A percentile compares a stretch with the other conserved stretches of the same genome.
phyloP scores from a whole-genome alignment of 2,797 vertebrate genomes.

The Coilia nasus region DNA sequence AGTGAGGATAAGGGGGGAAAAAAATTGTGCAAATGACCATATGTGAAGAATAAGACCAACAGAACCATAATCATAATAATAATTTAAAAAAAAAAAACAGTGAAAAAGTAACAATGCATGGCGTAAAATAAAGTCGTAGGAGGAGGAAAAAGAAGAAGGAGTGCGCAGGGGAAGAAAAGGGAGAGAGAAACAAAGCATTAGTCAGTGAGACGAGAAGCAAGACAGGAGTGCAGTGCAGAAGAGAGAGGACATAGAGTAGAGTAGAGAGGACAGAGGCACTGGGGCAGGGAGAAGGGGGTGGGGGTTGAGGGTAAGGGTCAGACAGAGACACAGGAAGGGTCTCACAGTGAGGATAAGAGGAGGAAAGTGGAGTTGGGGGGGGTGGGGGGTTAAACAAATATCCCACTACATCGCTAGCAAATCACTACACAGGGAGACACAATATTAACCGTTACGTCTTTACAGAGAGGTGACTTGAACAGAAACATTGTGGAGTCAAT shows the following conservation, averaged over 20 bases:
- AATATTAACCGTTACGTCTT: neutral
- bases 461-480: neutral
- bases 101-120: neutral
- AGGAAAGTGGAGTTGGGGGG: slow-evolving; percentile 37
- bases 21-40: neutral
- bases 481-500: neutral
- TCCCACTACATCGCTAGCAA: neutral
- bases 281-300: neutral
- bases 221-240: slow-evolving; percentile 42
- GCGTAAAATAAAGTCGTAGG: neutral
- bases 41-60: slow-evolving; percentile 54
- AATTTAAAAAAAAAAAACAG: too few relatives aligned
- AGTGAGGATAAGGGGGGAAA: slow-evolving; percentile 54
- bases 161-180: slow-evolving; percentile 62
- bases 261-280: too few relatives aligned
- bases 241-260: slow-evolving; percentile 23
- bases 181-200: slow-evolving; percentile 72
- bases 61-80: too few relatives aligned
- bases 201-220: slow-evolving; percentile 54
- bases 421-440: neutral
- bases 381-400: neutral
- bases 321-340: slow-evolving; percentile 5
- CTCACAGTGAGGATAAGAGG: slow-evolving; percentile 24
- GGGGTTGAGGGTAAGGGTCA: neutral
- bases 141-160: slow-evolving; percentile 37